These are phyloP conservation scores for Ictalurus furcatus DNA, from an alignment of 2,113 vertebrate species.

Conservation along the genomic window DNA sequence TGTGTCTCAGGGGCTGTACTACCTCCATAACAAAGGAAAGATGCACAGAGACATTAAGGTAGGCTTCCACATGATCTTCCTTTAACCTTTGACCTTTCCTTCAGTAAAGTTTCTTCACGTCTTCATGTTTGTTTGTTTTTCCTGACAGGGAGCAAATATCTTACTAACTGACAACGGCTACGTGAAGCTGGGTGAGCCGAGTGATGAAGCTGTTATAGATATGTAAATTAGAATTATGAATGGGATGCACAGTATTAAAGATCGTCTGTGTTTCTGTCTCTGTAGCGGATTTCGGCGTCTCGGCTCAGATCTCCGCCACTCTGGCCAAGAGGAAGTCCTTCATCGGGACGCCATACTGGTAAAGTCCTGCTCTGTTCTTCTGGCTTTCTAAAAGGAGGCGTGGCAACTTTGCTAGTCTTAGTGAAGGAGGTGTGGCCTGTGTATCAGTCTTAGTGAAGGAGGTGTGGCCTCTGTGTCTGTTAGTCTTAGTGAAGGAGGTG, in stretches of 20 bases:
- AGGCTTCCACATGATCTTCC: conserved; percentile 25
- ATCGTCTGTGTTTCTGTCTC: background rate
- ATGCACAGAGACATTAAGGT: conserved; percentile 85
- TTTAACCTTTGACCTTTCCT: background rate
- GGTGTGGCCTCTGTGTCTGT: background rate
- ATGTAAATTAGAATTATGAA: background rate
- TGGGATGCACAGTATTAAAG: background rate
- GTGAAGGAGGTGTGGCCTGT: background rate
- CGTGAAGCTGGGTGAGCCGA: conserved; percentile 89
- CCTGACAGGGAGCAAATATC: conserved; percentile 95
- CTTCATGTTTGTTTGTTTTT: background rate
- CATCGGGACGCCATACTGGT: conserved; percentile 99
- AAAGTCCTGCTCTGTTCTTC: conserved; percentile 54
- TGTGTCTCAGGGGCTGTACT: conserved; percentile 74
- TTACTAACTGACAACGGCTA: conserved; percentile 97
- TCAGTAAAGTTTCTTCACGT: background rate
- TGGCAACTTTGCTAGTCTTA: background rate
- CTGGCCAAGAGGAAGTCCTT: conserved; percentile 98
- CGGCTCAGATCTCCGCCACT: conserved; percentile 97
- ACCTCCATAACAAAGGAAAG: conserved; percentile 79
- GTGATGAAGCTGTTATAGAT: background rate
- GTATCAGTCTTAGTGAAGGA: background rate
- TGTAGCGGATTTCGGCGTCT: conserved; percentile 96
- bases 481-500: background rate
- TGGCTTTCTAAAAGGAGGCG: background rate